A percentile compares a stretch with the other conserved stretches of the same genome.
phyloP scores from a whole-genome alignment of 30 jellyfish, hydroid and myxozoan species.

The Pseudorhiza aurosa region DNA sequence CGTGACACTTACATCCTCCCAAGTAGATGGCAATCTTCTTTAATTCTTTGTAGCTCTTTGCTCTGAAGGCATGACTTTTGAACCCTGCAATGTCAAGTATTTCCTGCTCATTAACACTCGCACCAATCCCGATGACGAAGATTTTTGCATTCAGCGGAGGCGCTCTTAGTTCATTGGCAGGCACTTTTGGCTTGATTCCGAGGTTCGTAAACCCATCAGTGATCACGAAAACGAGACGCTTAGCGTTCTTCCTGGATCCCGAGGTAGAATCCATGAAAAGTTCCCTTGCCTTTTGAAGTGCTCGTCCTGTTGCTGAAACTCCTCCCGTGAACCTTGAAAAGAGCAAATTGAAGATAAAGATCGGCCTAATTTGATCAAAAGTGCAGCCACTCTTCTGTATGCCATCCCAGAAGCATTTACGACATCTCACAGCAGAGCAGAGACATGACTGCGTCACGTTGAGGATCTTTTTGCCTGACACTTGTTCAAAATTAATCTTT shows the following conservation, averaged over 20 bases:
- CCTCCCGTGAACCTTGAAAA: slow-evolving; percentile 51
- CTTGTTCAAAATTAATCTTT: no score
- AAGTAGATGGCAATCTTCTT: neutral
- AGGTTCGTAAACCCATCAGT: slow-evolving; percentile 41
- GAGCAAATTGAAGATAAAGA: no score
- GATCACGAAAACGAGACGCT: slow-evolving; percentile 29
- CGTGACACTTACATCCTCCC: slow-evolving; percentile 16
- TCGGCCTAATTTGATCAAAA: no score
- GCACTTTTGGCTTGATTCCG: slow-evolving; percentile 37
- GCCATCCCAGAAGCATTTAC: no score
- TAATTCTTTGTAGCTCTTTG: neutral
- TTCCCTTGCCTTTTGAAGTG: slow-evolving; percentile 31
- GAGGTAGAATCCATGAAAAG: slow-evolving; percentile 16
- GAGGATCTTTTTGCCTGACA: no score
- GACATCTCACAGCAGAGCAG: no score
- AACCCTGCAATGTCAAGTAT: slow-evolving; percentile 33
- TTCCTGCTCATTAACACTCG: slow-evolving; percentile 1
- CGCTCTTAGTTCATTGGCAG: slow-evolving; percentile 33
- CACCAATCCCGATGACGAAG: slow-evolving; percentile 47
- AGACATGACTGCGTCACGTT: no score
- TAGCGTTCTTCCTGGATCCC: slow-evolving; percentile 23
- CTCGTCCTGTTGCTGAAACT: slow-evolving; percentile 32
- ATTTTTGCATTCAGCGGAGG: slow-evolving; percentile 23
- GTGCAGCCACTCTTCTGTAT: no score
- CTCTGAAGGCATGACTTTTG: slow-evolving; percentile 3